Conservation (phyloP, 2,113 vertebrate genomes). For the Oncorhynchus tshawytscha region DNA sequence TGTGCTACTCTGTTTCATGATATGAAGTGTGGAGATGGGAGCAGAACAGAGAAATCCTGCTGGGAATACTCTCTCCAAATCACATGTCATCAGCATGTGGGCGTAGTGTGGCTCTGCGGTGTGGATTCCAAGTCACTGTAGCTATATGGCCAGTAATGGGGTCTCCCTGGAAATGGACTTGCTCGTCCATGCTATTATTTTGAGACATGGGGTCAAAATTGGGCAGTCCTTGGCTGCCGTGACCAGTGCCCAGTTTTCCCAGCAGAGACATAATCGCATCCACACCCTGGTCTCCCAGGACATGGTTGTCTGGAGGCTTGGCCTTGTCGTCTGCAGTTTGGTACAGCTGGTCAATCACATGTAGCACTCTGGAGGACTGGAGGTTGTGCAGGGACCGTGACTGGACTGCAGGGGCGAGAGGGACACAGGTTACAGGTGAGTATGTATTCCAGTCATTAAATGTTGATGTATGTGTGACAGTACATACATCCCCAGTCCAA, state of each 20-base stretch:
- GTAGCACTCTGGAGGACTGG: constrained; percentile 77
- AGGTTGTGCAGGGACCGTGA: constrained; percentile 90
- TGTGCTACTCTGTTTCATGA: no score
- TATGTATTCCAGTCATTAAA: no score
- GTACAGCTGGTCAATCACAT: constrained; percentile 42
- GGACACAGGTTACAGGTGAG: constrained; percentile 9
- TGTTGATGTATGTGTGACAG: no score
- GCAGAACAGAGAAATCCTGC: neutral
- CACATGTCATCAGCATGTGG: constrained; percentile 77
- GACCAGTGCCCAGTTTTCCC: constrained; percentile 57
- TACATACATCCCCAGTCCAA: neutral
- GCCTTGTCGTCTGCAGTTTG: constrained; percentile 46
- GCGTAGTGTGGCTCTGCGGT: constrained; percentile 43
- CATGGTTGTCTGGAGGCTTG: constrained; percentile 34
- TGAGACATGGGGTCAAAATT: constrained; percentile 37
- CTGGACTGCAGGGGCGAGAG: constrained; percentile 76
- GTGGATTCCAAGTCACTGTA: constrained; percentile 60
- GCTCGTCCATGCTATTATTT: constrained; percentile 57
- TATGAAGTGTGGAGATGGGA: constrained; percentile 7
- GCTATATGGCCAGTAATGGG: constrained; percentile 64
- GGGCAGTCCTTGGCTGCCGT: constrained; percentile 43
- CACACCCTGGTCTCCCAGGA: constrained; percentile 44
- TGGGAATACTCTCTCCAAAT: constrained; percentile 15
- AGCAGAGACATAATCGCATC: constrained; percentile 59
- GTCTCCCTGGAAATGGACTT: constrained; percentile 50